These are phyloP conservation scores for Gymnobelideus leadbeateri DNA, from an alignment of 2,113 vertebrate genomes.

Conservation along the genomic window DNA sequence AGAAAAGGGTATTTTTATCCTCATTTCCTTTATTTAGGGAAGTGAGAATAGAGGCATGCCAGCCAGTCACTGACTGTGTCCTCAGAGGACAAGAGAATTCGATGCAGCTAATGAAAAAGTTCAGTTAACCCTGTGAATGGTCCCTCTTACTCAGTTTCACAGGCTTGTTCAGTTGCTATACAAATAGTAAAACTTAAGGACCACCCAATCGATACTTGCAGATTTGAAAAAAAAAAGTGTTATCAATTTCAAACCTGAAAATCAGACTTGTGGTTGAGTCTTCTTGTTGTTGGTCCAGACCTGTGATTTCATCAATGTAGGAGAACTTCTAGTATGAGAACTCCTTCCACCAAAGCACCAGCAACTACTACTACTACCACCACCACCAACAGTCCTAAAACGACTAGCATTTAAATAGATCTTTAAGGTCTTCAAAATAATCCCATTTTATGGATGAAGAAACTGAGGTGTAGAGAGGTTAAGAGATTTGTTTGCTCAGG, in stretches of 20 bases:
- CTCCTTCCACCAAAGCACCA: background rate
- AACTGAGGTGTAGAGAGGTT: background rate
- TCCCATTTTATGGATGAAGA: background rate
- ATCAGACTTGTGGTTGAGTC: background rate
- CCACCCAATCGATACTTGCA: background rate
- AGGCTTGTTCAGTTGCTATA: background rate
- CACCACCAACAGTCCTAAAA: background rate
- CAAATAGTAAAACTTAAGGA: background rate
- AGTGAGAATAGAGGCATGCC: background rate
- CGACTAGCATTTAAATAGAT: background rate
- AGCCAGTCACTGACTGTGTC: background rate
- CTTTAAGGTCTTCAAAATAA: background rate
- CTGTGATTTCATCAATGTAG: background rate
- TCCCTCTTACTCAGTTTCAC: background rate
- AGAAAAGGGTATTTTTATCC: background rate
- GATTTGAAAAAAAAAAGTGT: background rate
- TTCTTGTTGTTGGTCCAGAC: background rate
- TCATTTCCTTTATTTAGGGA: background rate
- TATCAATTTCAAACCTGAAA: background rate
- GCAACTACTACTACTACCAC: too few species aligned
- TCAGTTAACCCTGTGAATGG: background rate
- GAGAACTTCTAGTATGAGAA: background rate
- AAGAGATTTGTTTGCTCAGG: background rate
- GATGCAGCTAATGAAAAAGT: background rate
- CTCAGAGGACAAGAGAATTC: background rate